Base-by-base conservation (phyloP, 2,113 vertebrate species). In the Empidonax traillii region DNA sequence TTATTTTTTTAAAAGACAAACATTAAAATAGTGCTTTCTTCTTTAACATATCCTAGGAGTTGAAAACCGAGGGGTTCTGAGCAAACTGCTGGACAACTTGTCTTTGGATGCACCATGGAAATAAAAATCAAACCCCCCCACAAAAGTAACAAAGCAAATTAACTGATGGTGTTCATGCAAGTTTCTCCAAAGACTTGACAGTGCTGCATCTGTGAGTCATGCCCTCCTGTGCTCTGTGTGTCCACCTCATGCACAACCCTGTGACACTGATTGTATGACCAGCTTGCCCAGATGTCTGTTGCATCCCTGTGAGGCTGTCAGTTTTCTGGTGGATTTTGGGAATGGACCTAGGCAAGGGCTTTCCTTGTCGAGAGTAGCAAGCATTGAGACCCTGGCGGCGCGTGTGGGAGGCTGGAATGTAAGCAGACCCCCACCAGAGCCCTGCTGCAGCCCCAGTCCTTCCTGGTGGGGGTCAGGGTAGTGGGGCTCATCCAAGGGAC, bases 1-100 rank as follows among this genome's bases (percentile, higher is more conserved):
- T 96, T 96, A 96, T 93, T 97, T 98, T 97, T 96, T 85, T 55
- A 19, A 53, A 94, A 97, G 94, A 77, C 83, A 94, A 97, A 97
- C 97, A 97, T 98, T 96, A 97, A 97, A 96, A 96, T 97, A 98
- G 98, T 98, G 97, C 97, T 98, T 97, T 98, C 97, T 98, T 96
- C 97, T 97, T 97, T 96, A 93, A 97, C 95, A 97, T 97, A 95
- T 98, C 97, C 97, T 97, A 96, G 92, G 95, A 97, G 96, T 97
- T 96, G 95, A 95, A 97, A 97, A 96, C 96, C 92, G 95, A 97
- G 94, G 96, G 96, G 94, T 96, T 97, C 91, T 96, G 97, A 97
- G 97, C 96, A 97, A 97, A 97, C 96, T 97, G 96, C 97, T 97
- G 97, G 97, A 97, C 97, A 97, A 96, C 97, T 97, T 97, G 97